Percentiles rank a stretch among this genome's conserved stretches.
Conservation (phyloP, 1,140 invertebrate species). For the Ceratosolen solmsi region DNA sequence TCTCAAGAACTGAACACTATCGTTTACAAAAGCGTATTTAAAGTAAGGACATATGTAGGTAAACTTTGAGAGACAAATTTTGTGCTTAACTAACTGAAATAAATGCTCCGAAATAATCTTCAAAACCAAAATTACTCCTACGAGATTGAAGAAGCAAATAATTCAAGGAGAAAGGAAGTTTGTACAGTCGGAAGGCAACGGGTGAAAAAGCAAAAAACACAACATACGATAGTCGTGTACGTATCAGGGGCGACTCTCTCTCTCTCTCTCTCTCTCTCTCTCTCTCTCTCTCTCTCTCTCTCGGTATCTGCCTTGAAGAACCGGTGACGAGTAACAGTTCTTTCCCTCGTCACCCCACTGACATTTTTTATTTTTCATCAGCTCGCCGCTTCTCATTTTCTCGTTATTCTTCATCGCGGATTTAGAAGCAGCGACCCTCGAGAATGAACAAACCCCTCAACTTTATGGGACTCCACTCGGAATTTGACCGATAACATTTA, state of each 20-base stretch:
- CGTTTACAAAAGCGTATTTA: neutral
- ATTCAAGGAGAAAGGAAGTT: conserved; percentile 8
- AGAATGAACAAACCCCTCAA: neutral
- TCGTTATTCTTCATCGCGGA: conserved; percentile 34
- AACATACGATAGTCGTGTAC: conserved; percentile 10
- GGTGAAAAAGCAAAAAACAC: neutral
- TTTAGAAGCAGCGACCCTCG: conserved; percentile 7
- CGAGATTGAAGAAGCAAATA: conserved; percentile 4
- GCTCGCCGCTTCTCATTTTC: conserved; percentile 32
- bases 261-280: too few species aligned
- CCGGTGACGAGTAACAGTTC: conserved; percentile 8
- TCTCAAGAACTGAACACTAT: neutral
- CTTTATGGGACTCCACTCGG: neutral
- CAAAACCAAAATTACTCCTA: conserved; percentile 3
- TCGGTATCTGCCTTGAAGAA: conserved; percentile 4
- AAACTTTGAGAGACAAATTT: neutral
- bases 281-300: too few species aligned
- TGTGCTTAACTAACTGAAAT: neutral
- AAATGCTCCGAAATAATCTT: conserved; percentile 7
- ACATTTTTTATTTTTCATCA: conserved; percentile 6
- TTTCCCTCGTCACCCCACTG: neutral
- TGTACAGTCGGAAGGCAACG: neutral
- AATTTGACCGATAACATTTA: conserved; percentile 34
- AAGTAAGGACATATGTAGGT: neutral
- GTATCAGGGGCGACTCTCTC: neutral